Conservation (phyloP, 2,113 vertebrate genomes). For the Hipposideros armiger region DNA sequence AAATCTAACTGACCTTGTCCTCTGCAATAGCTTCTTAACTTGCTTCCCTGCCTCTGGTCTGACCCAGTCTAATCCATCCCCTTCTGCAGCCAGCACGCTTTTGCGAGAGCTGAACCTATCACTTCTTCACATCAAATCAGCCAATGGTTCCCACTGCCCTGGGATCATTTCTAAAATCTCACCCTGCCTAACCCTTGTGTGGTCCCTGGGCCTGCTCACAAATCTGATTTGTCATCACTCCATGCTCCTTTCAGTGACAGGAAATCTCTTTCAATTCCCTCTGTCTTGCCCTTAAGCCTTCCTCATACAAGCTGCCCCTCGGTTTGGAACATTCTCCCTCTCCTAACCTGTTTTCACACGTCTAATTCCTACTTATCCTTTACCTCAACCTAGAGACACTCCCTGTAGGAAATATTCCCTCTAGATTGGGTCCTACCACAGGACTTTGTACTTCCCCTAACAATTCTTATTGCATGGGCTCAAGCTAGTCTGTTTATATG, state of each 20-base stretch:
- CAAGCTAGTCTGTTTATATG: background rate
- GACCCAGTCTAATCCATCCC: background rate
- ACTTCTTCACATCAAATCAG: conserved; percentile 5
- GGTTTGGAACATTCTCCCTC: background rate
- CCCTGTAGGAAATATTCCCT: background rate
- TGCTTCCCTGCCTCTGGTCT: background rate
- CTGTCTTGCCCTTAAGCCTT: background rate
- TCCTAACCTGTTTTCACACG: background rate
- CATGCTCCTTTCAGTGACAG: background rate
- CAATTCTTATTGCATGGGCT: background rate
- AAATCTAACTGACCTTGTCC: background rate
- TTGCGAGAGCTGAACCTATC: background rate
- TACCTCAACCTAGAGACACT: background rate
- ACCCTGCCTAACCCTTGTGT: conserved; percentile 15
- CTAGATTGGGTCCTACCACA: too few relatives aligned
- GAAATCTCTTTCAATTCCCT: background rate
- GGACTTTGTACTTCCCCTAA: background rate
- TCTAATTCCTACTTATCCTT: background rate
- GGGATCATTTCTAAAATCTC: conserved; percentile 21
- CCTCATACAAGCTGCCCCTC: background rate
- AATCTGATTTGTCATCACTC: background rate
- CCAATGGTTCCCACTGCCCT: background rate
- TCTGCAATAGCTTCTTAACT: background rate
- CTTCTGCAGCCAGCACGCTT: background rate
- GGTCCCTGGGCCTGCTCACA: background rate